A percentile compares a stretch with the other conserved stretches of the same genome.
These are phyloP conservation scores for Psammodynastes pulverulentus DNA, from an alignment of 2,113 vertebrate genomes.

Conservation along the genomic window DNA sequence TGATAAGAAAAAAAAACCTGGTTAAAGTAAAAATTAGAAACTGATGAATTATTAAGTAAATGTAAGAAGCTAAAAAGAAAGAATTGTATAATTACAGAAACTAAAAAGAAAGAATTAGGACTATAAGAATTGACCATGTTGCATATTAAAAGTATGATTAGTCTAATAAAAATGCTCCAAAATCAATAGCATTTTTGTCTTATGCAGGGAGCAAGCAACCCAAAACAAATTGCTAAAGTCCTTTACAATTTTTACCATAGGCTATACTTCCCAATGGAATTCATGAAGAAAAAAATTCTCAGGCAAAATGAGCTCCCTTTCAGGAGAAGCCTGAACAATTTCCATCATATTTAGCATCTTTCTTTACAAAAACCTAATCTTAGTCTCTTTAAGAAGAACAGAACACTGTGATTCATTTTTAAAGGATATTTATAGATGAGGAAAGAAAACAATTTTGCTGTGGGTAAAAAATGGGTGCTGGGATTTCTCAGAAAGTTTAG, in stretches of 20 bases:
- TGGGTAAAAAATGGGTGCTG: not conserved
- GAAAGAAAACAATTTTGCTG: not conserved
- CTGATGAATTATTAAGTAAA: not conserved
- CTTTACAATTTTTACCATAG: not conserved
- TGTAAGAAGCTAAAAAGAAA: not conserved
- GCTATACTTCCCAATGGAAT: not conserved
- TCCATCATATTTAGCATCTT: not conserved
- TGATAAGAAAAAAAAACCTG: too few relatives aligned
- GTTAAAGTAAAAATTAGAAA: not conserved
- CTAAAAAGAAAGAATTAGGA: not conserved
- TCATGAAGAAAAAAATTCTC: not conserved
- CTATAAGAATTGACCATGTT: not conserved
- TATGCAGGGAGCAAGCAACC: not conserved
- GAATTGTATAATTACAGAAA: not conserved
- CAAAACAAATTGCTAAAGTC: not conserved
- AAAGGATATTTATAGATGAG: not conserved
- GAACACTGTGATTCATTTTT: not conserved
- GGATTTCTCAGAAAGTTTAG: not conserved
- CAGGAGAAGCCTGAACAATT: not conserved
- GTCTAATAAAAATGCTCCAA: not conserved
- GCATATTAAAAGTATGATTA: not conserved
- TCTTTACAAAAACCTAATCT: not conserved
- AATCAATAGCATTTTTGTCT: not conserved
- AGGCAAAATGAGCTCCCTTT: not conserved
- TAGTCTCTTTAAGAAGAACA: not conserved